Percentiles rank a stretch among this genome's conserved stretches.
These are phyloP conservation scores for Sebastolobus altivelis DNA, from an alignment of 2,797 vertebrate species.

Conservation along the genomic window DNA sequence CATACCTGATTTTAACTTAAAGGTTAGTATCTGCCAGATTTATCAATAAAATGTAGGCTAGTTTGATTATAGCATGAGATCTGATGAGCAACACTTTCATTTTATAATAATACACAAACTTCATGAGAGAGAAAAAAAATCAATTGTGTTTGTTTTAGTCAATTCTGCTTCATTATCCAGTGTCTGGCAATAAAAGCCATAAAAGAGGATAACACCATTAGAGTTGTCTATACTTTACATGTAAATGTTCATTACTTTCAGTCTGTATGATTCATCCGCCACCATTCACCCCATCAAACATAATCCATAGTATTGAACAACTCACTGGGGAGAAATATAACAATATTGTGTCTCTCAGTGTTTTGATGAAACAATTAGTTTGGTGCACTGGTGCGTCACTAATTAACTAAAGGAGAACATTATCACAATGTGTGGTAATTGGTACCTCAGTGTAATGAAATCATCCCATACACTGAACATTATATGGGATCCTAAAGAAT, in stretches of 20 bases:
- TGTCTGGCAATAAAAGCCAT: neutral
- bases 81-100: neutral
- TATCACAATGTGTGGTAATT: conserved; percentile 42
- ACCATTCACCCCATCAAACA: neutral
- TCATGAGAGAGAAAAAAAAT: neutral
- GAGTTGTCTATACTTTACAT: neutral
- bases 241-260: neutral
- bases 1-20: neutral
- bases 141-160: neutral
- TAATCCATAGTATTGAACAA: neutral
- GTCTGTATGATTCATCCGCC: neutral
- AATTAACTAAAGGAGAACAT: conserved; percentile 14
- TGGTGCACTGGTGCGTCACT: conserved; percentile 17
- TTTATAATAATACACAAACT: neutral
- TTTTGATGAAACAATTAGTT: conserved; percentile 25
- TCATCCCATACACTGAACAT: neutral
- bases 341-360: neutral
- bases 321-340: neutral
- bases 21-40: neutral
- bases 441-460: conserved; percentile 40
- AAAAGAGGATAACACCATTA: neutral
- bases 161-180: neutral
- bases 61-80: neutral
- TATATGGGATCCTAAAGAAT: neutral
- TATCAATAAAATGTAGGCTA: neutral